Percentiles rank a stretch among this genome's conserved stretches.
phyloP scores from a whole-genome alignment of 2,113 vertebrate species.

The Ageneiosus marmoratus region DNA sequence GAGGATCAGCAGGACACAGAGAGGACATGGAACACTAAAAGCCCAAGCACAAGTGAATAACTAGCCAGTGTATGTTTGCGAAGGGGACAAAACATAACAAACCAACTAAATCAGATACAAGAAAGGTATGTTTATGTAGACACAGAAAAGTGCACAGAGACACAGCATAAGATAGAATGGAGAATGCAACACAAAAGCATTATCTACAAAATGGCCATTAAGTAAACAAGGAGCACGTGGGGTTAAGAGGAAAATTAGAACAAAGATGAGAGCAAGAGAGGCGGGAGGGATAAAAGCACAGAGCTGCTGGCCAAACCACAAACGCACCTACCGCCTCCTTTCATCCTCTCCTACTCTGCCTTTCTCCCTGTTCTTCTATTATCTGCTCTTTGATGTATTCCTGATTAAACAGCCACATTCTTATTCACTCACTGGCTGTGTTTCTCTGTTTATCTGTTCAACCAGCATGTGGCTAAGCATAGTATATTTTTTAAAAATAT shows the following conservation, averaged over 20 bases:
- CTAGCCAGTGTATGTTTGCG: not conserved
- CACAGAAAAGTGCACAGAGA: not conserved
- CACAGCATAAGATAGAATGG: not conserved
- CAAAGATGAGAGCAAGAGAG: slow-evolving; percentile 19
- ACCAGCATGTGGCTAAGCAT: slow-evolving; percentile 22
- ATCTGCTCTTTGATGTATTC: slow-evolving; percentile 69
- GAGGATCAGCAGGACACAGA: not conserved
- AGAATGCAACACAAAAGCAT: not conserved
- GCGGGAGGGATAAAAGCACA: slow-evolving; percentile 38
- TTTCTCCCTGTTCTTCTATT: slow-evolving; percentile 56
- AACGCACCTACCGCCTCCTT: slow-evolving; percentile 68
- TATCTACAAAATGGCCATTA: not conserved
- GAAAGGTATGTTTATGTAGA: not conserved
- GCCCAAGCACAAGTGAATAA: not conserved
- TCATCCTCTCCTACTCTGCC: slow-evolving; percentile 52
- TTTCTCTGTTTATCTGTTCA: not conserved
- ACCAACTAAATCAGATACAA: not conserved
- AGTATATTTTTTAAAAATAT: not conserved
- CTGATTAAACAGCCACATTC: slow-evolving; percentile 68
- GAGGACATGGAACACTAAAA: not conserved
- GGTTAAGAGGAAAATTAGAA: slow-evolving; percentile 6
- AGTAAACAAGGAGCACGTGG: slow-evolving; percentile 7
- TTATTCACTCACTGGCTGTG: slow-evolving; percentile 13
- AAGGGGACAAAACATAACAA: not conserved
- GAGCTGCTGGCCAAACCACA: slow-evolving; percentile 58